A percentile compares a stretch with the other conserved stretches of the same genome.
phyloP scores from a whole-genome alignment of 2,888 invertebrate genomes.

The Chrysodeixis includens region DNA sequence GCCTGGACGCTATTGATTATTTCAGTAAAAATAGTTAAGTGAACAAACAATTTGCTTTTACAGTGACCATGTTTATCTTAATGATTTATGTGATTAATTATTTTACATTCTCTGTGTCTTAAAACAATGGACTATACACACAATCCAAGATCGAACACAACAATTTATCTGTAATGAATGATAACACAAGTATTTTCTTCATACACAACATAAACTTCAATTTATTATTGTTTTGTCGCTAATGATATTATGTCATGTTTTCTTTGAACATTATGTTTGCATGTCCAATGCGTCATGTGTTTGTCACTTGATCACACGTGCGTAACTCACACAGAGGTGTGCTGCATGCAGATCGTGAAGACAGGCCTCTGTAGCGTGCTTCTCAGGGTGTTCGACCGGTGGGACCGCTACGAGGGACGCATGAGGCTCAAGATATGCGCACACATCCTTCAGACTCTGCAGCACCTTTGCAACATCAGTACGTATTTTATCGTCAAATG shows the following conservation, averaged over 20 bases:
- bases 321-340: conserved; percentile 89
- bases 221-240: conserved; percentile 41
- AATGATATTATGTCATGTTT: conserved; percentile 57
- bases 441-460: conserved; percentile 89
- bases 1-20: conserved; percentile 91
- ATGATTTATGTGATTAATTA: conserved; percentile 38
- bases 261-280: conserved; percentile 62
- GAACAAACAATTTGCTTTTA: conserved; percentile 33
- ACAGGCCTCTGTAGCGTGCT: conserved; percentile 89
- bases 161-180: conserved; percentile 54
- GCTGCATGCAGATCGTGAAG: conserved; percentile 91
- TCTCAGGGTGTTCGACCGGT: conserved; percentile 90
- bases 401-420: conserved; percentile 91
- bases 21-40: conserved; percentile 91
- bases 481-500: conserved; percentile 70
- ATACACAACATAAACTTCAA: conserved; percentile 41
- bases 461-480: conserved; percentile 90
- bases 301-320: conserved; percentile 76
- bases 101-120: conserved; percentile 23
- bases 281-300: conserved; percentile 66
- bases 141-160: conserved; percentile 29
- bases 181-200: conserved; percentile 35
- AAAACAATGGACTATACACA: conserved; percentile 32
- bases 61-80: conserved; percentile 18
- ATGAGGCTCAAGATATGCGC: conserved; percentile 90